These are phyloP conservation scores for Oxyteleia sp. DNA, from an alignment of 2,888 invertebrate genomes.

Conservation along the genomic window DNA sequence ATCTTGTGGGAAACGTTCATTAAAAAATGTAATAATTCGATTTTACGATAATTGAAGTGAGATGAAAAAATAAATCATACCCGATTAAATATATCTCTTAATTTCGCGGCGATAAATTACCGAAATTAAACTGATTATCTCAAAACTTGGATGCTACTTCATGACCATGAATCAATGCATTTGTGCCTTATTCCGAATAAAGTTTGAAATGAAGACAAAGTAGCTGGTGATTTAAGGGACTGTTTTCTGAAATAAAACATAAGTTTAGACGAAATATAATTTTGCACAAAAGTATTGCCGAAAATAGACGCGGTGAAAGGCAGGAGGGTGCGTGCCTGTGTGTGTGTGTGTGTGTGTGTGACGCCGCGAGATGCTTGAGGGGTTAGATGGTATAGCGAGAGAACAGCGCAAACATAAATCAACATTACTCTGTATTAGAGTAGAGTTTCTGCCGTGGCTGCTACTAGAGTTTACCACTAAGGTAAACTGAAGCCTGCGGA, in stretches of 20 bases:
- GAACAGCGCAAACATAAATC: conserved; percentile 84
- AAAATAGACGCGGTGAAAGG: conserved; percentile 66
- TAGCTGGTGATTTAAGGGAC: conserved; percentile 55
- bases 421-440: conserved; percentile 87
- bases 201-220: conserved; percentile 64
- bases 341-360: conserved; percentile 20
- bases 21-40: too few relatives aligned
- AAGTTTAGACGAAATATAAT: conserved; percentile 67
- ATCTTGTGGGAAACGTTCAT: too few relatives aligned
- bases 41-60: neutral
- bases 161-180: conserved; percentile 60
- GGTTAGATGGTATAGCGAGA: conserved; percentile 76
- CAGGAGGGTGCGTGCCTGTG: conserved; percentile 46
- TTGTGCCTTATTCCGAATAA: conserved; percentile 46
- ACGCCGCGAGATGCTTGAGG: conserved; percentile 71
- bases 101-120: conserved; percentile 31
- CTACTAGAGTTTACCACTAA: conserved; percentile 84
- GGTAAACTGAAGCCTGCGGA: conserved; percentile 83
- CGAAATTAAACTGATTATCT: conserved; percentile 54
- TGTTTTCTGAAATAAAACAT: conserved; percentile 64
- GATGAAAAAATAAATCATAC: neutral
- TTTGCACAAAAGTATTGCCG: conserved; percentile 64
- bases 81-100: conserved; percentile 6
- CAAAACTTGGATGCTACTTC: conserved; percentile 49
- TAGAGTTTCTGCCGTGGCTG: conserved; percentile 82